phyloP scores from a whole-genome alignment of 2,113 vertebrate genomes.

The Neolamprologus sp. region DNA sequence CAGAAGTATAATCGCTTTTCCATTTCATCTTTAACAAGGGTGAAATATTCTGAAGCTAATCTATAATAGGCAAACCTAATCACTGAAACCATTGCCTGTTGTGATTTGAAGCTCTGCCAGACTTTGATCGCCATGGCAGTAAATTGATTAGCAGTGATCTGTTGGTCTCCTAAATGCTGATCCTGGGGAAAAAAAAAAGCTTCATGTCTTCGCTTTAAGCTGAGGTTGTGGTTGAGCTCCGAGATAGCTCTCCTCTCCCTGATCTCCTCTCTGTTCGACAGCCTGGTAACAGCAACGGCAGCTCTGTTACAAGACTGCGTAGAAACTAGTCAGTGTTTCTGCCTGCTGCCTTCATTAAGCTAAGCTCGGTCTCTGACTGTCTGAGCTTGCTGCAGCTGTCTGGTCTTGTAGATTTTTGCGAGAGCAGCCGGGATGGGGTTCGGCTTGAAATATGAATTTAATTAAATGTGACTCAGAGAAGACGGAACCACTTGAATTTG shows the following conservation, averaged over 20 bases:
- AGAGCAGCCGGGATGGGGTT: neutral
- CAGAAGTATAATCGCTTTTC: constrained; percentile 43
- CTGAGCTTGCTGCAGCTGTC: neutral
- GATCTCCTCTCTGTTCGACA: neutral
- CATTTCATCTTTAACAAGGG: constrained; percentile 48
- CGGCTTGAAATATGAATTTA: constrained; percentile 11
- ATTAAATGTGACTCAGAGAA: constrained; percentile 24
- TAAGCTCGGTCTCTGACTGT: neutral
- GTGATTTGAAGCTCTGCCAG: constrained; percentile 43
- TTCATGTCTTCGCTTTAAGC: neutral
- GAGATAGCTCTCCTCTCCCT: neutral
- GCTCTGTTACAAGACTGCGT: neutral
- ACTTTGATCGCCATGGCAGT: constrained; percentile 42
- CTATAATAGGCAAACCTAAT: constrained; percentile 54
- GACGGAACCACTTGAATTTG: constrained; percentile 28
- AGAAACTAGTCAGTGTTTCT: neutral
- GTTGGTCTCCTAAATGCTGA: constrained; percentile 47
- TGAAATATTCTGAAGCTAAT: constrained; percentile 57
- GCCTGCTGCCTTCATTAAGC: constrained; percentile 18
- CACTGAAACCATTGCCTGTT: constrained; percentile 28
- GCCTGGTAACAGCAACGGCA: neutral
- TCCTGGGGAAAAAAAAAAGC: constrained; percentile 12
- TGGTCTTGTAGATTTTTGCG: neutral
- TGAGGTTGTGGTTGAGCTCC: constrained; percentile 1
- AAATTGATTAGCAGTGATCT: constrained; percentile 63